phyloP scores from a whole-genome alignment of 2,888 invertebrate species.

The Vanessa cardui region DNA sequence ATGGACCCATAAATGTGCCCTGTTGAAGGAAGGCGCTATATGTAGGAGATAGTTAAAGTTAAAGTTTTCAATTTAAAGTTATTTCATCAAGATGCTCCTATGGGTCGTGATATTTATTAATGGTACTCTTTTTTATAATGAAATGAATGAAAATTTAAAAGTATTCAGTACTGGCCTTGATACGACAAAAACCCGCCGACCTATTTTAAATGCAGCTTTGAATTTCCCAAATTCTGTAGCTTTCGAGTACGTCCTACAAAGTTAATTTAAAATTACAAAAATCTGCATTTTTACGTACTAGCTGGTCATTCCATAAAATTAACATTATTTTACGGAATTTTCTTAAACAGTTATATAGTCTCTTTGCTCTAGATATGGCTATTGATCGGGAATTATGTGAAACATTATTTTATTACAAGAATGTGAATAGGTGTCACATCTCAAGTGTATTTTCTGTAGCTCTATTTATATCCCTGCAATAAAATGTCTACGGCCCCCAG shows the following conservation, averaged over 20 bases:
- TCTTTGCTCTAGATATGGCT: background rate
- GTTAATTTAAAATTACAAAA: background rate
- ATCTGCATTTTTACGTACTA: background rate
- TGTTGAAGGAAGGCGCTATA: too few relatives aligned
- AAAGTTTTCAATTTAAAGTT: too few relatives aligned
- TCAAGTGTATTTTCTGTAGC: constrained; percentile 5
- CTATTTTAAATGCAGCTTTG: background rate
- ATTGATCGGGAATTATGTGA: background rate
- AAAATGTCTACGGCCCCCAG: background rate
- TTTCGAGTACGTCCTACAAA: background rate
- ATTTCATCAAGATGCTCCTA: too few relatives aligned
- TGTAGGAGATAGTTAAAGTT: too few relatives aligned
- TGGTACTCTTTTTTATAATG: too few relatives aligned
- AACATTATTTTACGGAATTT: background rate
- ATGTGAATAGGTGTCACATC: constrained; percentile 6
- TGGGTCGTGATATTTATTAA: too few relatives aligned
- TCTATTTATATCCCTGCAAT: constrained; percentile 9
- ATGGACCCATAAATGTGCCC: too few relatives aligned
- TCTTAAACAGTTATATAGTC: background rate
- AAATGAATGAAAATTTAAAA: too few relatives aligned
- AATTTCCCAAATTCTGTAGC: background rate
- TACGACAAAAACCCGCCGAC: background rate
- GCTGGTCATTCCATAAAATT: too few relatives aligned
- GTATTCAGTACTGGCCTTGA: background rate
- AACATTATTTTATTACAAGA: background rate